Conservation (phyloP, 2,113 vertebrate genomes). For the Theristicus caerulescens region DNA sequence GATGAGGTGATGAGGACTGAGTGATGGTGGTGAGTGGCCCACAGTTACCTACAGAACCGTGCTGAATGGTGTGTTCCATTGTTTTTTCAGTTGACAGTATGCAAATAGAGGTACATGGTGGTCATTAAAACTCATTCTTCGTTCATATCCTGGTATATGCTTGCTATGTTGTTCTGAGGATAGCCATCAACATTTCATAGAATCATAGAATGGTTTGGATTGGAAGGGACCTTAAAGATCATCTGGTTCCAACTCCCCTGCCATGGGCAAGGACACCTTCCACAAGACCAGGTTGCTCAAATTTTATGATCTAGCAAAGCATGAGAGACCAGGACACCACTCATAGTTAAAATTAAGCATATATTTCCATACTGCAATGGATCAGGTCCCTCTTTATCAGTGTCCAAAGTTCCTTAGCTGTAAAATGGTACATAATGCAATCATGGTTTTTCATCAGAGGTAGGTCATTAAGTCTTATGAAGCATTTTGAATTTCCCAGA, state of each 20-base stretch:
- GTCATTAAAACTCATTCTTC: not conserved
- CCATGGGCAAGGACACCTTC: too few species aligned
- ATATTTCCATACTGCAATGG: not conserved
- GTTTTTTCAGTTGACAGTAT: not conserved
- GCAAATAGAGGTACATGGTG: not conserved
- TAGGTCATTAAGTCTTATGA: not conserved
- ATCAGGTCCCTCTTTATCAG: not conserved
- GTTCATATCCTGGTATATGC: not conserved
- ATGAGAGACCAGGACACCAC: not conserved
- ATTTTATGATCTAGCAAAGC: not conserved
- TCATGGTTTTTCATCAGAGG: not conserved
- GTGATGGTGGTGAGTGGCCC: not conserved
- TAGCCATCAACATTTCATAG: not conserved
- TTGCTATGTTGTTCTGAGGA: not conserved
- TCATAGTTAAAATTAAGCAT: not conserved
- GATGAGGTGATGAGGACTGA: not conserved
- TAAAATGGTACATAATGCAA: not conserved
- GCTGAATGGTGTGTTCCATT: not conserved
- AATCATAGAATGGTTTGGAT: too few species aligned
- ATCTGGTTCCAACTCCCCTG: too few species aligned
- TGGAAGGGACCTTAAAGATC: too few species aligned
- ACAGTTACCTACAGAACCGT: not conserved
- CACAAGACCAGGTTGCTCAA: too few species aligned
- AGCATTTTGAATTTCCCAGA: not conserved
- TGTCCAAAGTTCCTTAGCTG: not conserved